Percentiles rank a stretch among this genome's conserved stretches.
phyloP scores from a whole-genome alignment of 2,888 invertebrate genomes.

The Poecilobothrus nobilitatus region DNA sequence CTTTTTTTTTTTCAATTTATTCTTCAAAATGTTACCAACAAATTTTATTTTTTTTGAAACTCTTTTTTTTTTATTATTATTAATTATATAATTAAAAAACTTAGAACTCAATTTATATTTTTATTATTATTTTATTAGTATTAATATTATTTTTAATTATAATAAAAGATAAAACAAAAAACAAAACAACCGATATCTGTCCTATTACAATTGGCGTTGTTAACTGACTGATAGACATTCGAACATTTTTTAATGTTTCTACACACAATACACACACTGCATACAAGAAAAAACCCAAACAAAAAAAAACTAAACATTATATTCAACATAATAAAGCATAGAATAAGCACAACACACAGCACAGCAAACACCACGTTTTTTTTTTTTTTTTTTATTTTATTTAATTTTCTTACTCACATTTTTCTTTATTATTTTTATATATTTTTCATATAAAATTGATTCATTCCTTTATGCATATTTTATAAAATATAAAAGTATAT shows the following conservation, averaged over 20 bases:
- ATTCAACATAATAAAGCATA: too few relatives aligned
- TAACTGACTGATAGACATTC: slow-evolving; percentile 1
- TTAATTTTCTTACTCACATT: not conserved
- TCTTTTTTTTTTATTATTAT: too few relatives aligned
- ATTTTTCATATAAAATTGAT: slow-evolving; percentile 1
- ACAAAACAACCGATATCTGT: not conserved
- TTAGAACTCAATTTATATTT: too few relatives aligned
- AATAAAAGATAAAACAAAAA: not conserved
- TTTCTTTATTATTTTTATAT: not conserved
- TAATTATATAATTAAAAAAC: too few relatives aligned
- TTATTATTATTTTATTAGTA: too few relatives aligned
- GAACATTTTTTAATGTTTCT: not conserved
- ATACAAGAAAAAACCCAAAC: not conserved
- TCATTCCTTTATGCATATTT: not conserved
- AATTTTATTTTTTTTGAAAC: too few relatives aligned
- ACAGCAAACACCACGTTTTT: not conserved
- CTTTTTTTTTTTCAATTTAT: too few relatives aligned
- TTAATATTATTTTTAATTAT: too few relatives aligned
- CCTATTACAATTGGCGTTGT: slow-evolving; percentile 4
- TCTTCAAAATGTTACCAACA: too few relatives aligned
- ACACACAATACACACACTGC: not conserved
- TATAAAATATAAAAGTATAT: not conserved
- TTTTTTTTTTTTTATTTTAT: not conserved
- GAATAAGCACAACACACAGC: not conserved
- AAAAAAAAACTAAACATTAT: not conserved